These are phyloP conservation scores for Charaxes varanes DNA, from an alignment of 1,140 invertebrate species.

Conservation along the genomic window DNA sequence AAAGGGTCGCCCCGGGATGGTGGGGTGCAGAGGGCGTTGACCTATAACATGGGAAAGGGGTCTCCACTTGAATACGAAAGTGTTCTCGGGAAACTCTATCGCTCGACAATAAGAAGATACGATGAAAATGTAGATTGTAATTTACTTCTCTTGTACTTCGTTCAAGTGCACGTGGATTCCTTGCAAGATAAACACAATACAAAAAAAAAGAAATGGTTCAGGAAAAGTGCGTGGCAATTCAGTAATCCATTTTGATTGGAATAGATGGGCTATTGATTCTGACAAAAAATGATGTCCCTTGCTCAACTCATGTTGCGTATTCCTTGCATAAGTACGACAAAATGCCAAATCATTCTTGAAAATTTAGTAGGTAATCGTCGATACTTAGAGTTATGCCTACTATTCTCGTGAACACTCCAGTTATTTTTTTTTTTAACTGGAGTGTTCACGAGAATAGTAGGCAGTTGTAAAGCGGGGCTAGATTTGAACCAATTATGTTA, in stretches of 20 bases:
- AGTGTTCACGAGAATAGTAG: no score
- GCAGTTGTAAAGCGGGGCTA: no score
- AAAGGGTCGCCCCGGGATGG: slow-evolving; percentile 11
- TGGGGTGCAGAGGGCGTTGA: slow-evolving; percentile 26
- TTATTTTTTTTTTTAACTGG: no score
- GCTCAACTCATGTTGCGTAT: no score
- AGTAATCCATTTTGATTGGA: background rate
- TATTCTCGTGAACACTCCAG: no score
- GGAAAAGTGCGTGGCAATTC: background rate
- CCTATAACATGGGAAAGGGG: slow-evolving; percentile 25
- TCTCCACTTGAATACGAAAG: slow-evolving; percentile 37
- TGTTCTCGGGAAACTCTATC: slow-evolving; percentile 37
- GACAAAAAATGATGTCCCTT: no score
- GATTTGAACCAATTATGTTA: no score
- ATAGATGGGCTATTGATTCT: no score
- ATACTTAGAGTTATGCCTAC: no score
- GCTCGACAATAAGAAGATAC: slow-evolving; percentile 31
- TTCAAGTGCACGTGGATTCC: slow-evolving; percentile 1
- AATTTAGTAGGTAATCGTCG: no score
- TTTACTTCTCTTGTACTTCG: slow-evolving; percentile 13
- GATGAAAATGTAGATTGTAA: slow-evolving; percentile 24
- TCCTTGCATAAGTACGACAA: no score
- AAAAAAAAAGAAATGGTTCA: background rate
- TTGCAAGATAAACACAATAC: background rate
- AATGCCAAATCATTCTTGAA: no score